Evolutionary conservation across 2,113 vertebrate genomes (phyloP), one percentile per base, ranked within the genome.

Genomic region (Percopsis transmontana): DNA sequence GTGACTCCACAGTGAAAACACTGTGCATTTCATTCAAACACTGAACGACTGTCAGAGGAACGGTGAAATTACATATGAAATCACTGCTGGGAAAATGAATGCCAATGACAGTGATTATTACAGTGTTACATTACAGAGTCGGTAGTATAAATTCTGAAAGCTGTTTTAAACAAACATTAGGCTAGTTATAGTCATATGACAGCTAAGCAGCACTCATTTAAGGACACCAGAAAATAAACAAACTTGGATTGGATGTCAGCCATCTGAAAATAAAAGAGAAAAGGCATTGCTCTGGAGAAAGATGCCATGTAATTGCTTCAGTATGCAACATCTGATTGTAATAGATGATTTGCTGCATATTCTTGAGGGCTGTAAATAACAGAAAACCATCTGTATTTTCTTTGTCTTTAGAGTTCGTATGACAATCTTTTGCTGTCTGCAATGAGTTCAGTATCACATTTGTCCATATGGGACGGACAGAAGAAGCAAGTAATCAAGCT

Each of bases 281-380:
- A 40, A 24, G 45, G 13, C 18, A 13, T 41, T 44, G 72, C 68
- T 33, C 52, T 27, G 57, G 47, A 55, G 24, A 16, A 41, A 62
- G 64, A 44, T 45, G 14, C 0, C 44, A 51, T 60, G 14, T 67
- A 76, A 82, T 72, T 65, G 58, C 45, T 77, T 72, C 65, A 74
- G 63, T 56, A 2, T 75, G 74, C 13, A 66, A 16, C 18, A 50
- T 58, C 45, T 72, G 68, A 67, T 57, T 44, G 50, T 54, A 72
- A 70, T 15, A 51, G 52, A 67, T 67, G 48, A 51, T 45, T 2
- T 33, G 6, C 57, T 72, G 60, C 60, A 44, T 72, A 6, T 74
- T 74, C 65, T 66, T 19, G 40, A 54, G 53, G 41, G 38, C 23
- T 61, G 54, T 45, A 57, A 42, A 76, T 45, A 72, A 65, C 19